Conservation (phyloP, 35 echinoderm and acorn worm genomes). For the Lytechinus variegatus region DNA sequence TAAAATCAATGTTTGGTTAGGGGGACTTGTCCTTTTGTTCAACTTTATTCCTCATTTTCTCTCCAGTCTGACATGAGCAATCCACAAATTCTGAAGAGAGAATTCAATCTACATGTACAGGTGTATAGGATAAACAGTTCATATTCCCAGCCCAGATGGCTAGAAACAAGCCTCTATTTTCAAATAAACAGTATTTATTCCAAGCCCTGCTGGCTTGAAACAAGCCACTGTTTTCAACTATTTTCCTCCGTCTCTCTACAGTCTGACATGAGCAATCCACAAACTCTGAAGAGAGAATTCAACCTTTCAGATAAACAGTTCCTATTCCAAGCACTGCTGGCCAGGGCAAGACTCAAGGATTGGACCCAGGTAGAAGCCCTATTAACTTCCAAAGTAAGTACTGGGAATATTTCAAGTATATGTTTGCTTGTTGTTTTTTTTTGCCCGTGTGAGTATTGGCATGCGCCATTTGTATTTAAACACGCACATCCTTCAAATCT, state of each 20-base stretch:
- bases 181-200: constrained; percentile 88
- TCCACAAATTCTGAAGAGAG: constrained; percentile 58
- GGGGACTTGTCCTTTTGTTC: no score
- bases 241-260: constrained; percentile 6
- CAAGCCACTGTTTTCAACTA: no score
- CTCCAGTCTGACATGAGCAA: constrained; percentile 47
- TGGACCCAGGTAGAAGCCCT: constrained; percentile 83
- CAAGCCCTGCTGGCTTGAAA: constrained; percentile 57
- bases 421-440: no score
- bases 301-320: constrained; percentile 86
- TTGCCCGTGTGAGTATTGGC: no score
- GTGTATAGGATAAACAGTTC: no score
- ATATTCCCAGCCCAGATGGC: no score
- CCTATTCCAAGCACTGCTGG: constrained; percentile 73
- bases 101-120: constrained; percentile 73
- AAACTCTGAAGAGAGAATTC: constrained; percentile 61
- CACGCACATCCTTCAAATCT: no score
- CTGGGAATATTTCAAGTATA: no score
- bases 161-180: no score
- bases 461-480: no score
- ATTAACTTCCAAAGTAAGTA: constrained; percentile 81
- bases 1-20: no score
- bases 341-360: constrained; percentile 63
- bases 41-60: no score
- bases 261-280: constrained; percentile 60